Percentiles rank a stretch among this genome's conserved stretches.
phyloP scores from a whole-genome alignment of 2,888 invertebrate genomes.

The Polyommatus icarus region DNA sequence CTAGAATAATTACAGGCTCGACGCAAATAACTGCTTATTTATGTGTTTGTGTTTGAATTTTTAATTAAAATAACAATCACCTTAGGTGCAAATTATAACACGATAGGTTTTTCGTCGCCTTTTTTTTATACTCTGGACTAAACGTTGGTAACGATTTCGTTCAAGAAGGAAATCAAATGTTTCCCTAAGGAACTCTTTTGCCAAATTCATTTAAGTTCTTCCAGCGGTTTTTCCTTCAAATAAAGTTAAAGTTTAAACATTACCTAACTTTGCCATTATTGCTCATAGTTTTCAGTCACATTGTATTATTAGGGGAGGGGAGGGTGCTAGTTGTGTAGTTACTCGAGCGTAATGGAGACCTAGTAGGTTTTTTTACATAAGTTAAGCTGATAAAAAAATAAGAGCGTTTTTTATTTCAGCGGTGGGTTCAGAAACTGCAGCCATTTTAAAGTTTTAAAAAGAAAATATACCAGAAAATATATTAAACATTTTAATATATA shows the following conservation, averaged over 20 bases:
- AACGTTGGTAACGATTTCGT: neutral
- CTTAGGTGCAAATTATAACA: neutral
- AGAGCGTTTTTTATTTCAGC: no score
- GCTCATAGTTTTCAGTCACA: neutral
- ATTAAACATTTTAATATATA: no score
- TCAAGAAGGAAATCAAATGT: neutral
- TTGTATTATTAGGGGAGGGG: no score
- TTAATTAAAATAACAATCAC: neutral
- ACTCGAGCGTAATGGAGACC: no score
- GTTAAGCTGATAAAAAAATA: no score
- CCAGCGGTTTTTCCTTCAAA: neutral
- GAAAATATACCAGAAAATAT: no score
- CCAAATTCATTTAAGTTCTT: neutral
- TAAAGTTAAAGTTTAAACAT: neutral
- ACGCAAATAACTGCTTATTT: conserved; percentile 23
- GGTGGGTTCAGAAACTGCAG: no score
- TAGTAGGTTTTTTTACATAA: no score
- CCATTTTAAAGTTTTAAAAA: no score
- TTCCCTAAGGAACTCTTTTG: neutral
- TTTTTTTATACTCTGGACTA: neutral
- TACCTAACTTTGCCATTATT: neutral
- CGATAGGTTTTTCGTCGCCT: neutral
- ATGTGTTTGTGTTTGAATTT: conserved; percentile 4
- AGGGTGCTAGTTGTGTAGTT: no score
- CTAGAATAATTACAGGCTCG: conserved; percentile 22